These are phyloP conservation scores for Oncorhynchus clarkii DNA, from an alignment of 2,113 vertebrate genomes.

Conservation along the genomic window DNA sequence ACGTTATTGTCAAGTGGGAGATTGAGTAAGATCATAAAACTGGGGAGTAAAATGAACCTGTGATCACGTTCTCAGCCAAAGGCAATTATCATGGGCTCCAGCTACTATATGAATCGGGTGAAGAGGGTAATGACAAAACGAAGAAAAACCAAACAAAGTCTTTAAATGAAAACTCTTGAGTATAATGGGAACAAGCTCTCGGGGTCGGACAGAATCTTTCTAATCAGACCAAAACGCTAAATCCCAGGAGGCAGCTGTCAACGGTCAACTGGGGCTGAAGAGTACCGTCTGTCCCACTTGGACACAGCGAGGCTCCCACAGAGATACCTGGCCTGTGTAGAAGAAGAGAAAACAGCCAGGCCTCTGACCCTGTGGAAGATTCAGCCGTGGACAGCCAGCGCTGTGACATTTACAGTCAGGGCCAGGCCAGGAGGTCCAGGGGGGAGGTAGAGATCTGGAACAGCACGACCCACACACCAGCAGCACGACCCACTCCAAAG, in stretches of 20 bases:
- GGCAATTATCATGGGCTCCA: conserved; percentile 21
- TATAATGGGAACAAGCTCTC: conserved; percentile 8
- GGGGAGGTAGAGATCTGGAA: background rate
- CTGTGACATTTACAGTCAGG: background rate
- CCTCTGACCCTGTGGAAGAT: background rate
- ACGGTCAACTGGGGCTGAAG: background rate
- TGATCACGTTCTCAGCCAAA: conserved; percentile 27
- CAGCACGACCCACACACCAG: background rate
- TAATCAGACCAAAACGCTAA: conserved; percentile 36
- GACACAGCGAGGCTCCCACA: conserved; percentile 20
- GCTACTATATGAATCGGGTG: conserved; percentile 17
- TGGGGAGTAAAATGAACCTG: background rate
- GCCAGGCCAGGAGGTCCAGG: background rate
- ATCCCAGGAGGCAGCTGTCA: background rate
- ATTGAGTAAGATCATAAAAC: background rate
- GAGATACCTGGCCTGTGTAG: conserved; percentile 31
- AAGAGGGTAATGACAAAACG: conserved; percentile 10
- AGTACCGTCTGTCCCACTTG: too few species aligned
- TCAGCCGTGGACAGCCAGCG: background rate
- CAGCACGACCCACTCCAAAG: background rate
- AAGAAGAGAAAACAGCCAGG: too few species aligned
- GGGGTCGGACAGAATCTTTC: conserved; percentile 19
- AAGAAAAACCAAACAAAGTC: conserved; percentile 12
- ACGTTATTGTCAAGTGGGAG: conserved; percentile 24
- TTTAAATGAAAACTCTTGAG: conserved; percentile 29